A percentile compares a stretch with the other conserved stretches of the same genome.
Conservation (phyloP, 2,888 invertebrate species). For the Strigamia crassipes region DNA sequence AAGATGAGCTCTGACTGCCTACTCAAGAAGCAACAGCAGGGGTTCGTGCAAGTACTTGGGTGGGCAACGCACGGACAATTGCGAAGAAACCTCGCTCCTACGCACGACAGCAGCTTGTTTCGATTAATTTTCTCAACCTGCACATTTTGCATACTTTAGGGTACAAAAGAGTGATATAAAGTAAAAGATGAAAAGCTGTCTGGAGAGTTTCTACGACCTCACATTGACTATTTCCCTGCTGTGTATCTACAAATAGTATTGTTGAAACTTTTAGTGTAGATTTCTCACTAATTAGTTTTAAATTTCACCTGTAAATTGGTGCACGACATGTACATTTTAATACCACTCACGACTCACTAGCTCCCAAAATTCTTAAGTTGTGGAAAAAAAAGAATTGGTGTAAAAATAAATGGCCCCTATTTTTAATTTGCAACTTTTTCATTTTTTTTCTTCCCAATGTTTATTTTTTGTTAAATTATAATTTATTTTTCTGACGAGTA, state of each 20-base stretch:
- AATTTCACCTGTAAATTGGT: conserved; percentile 6
- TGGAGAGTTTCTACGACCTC: background rate
- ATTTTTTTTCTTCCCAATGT: background rate
- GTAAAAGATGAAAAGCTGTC: background rate
- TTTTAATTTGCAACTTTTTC: background rate
- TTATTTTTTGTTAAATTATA: background rate
- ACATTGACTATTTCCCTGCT: conserved; percentile 7
- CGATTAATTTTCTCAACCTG: conserved; percentile 20
- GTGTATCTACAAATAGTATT: background rate
- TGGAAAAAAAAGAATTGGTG: background rate
- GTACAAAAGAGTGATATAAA: background rate
- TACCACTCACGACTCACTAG: background rate
- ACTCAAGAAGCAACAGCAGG: conserved; percentile 26
- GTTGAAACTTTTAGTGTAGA: conserved; percentile 12
- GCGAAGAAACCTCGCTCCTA: conserved; percentile 1
- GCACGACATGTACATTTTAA: conserved; percentile 2
- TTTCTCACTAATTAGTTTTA: conserved; percentile 16
- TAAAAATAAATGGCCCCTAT: background rate
- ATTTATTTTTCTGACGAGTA: conserved; percentile 22
- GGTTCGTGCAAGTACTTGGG: conserved; percentile 39
- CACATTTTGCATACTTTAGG: conserved; percentile 12
- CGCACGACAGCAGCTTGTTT: conserved; percentile 18
- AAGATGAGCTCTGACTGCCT: conserved; percentile 20
- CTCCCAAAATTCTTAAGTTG: background rate
- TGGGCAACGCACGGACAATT: conserved; percentile 29